Evolutionary conservation across 2,797 vertebrate genomes (phyloP), one percentile per base, ranked within the genome.

Genomic region (Ammospiza maritima): DNA sequence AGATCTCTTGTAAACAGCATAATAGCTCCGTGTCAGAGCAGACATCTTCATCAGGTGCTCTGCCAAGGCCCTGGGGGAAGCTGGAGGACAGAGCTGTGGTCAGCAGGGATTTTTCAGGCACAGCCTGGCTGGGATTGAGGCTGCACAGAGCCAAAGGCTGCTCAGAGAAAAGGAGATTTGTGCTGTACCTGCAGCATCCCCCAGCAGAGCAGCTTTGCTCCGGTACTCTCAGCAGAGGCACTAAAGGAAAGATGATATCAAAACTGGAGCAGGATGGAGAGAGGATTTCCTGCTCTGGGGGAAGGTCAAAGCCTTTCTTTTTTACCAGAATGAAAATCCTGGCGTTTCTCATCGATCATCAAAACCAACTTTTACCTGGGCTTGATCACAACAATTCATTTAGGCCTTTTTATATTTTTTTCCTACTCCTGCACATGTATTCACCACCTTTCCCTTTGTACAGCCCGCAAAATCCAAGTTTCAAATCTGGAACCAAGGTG

Each of bases 31-130:
- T 96, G 92, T 89, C 95, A 95, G 89, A 60, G 61, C 16, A 83
- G 93, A 96, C 89, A 70, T 95, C 95, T 97, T 45, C 45, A 96
- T 97, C 94, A 96, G 92, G 92, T 75, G 15, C 89, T 81, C 23
- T 78, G 89, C 94, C 93, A 94, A n/a, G 72, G 91, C 66, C 89
- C 92, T 90, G 1, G 82, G 93, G 69, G 85, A 92, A 48, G 72
- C 93, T 72, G 77, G 16, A 75, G 93, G 94, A 89, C 88, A 75
- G 38, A 40, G 65, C 85, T 48, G 62, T 53, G 93, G 94, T 85
- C 94, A 95, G 92, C 94, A 78, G 92, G 57, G 94, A 70, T 85
- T 85, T 83, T 57, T 58, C 72, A 44, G 90, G 94, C 83, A 10
- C 32, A 13, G 69, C 1, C 47, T 69, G 93, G 80, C 82, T n/a